Base-by-base conservation (phyloP, 2,797 vertebrate genomes). In the Etheostoma perlongum region DNA sequence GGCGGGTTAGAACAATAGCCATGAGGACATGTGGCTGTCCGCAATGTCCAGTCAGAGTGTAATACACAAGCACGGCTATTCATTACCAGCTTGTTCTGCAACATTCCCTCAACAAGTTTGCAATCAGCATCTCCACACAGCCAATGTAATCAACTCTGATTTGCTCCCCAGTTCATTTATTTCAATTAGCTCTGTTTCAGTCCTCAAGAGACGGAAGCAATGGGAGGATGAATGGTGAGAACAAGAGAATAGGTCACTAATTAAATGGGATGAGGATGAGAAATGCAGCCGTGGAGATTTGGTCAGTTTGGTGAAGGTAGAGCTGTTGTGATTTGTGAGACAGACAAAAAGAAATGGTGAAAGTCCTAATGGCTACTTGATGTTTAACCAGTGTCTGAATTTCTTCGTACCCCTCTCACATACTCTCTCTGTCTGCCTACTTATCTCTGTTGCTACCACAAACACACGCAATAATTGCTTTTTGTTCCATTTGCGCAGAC, bases 111-210 rank as follows among this genome's bases (percentile, higher is more conserved):
- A 77, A 78, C 84, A 83, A 86, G 78, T 77, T 67, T 81, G 81
- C 84, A 92, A 91, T 92, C 90, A 92, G 79, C 89, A 87, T 88
- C 83, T 82, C 82, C 75, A 81, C 76, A 85, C 81, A 82, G 75
- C 83, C 59, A 63, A 92, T 92, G 88, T 89, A 90, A 93, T 93
- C 89, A 91, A 88, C 86, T 80, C 82, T 84, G 76, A 91, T 94
- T 91, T 85, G 72, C 80, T 91, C 83, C 77, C 85, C 62, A 93
- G 88, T 92, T 91, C 80, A 93, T 93, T 93, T 91, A 85, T 93
- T 94, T 93, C 90, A 94, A 94, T 95, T 94, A 94, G 90, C 81
- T 61, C 73, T 84, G 81, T 91, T 94, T 92, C 74, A 70, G 80
- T 82, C 81, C 83, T 91, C 82, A 55, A 82, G 90, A 86, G 78